Conservation (phyloP, 2,888 invertebrate genomes). For the Antitype chi region DNA sequence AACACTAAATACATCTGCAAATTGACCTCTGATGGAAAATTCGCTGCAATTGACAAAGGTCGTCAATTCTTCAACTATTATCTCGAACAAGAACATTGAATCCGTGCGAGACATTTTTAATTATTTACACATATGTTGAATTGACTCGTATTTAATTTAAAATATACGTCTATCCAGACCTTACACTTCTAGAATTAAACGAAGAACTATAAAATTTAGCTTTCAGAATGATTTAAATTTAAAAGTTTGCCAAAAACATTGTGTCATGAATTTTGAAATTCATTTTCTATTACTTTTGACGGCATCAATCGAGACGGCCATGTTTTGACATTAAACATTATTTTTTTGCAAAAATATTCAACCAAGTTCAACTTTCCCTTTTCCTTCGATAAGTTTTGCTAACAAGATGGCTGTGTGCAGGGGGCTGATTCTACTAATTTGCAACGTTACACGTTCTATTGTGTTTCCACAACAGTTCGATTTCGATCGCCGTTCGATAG, state of each 20-base stretch:
- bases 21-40: slow-evolving; percentile 76
- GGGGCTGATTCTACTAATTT: too few relatives aligned
- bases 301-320: slow-evolving; percentile 35
- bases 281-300: slow-evolving; percentile 45
- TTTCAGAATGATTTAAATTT: slow-evolving; percentile 55
- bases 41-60: slow-evolving; percentile 74
- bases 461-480: too few relatives aligned
- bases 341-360: neutral
- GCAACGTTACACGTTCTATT: too few relatives aligned
- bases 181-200: slow-evolving; percentile 17
- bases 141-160: slow-evolving; percentile 21
- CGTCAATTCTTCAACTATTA: slow-evolving; percentile 77
- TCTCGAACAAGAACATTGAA: slow-evolving; percentile 85
- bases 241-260: slow-evolving; percentile 69
- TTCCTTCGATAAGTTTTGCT: neutral
- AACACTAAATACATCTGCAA: slow-evolving; percentile 80
- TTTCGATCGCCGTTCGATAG: too few relatives aligned
- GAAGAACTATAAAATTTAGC: slow-evolving; percentile 36
- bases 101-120: slow-evolving; percentile 80
- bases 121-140: slow-evolving; percentile 31
- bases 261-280: slow-evolving; percentile 54
- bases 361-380: neutral
- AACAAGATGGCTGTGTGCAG: neutral
- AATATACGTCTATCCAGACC: neutral
- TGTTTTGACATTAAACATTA: slow-evolving; percentile 19